Percentiles rank a stretch among this genome's conserved stretches.
Conservation (phyloP, 1,140 invertebrate genomes). For the Diabrotica undecimpunctata region DNA sequence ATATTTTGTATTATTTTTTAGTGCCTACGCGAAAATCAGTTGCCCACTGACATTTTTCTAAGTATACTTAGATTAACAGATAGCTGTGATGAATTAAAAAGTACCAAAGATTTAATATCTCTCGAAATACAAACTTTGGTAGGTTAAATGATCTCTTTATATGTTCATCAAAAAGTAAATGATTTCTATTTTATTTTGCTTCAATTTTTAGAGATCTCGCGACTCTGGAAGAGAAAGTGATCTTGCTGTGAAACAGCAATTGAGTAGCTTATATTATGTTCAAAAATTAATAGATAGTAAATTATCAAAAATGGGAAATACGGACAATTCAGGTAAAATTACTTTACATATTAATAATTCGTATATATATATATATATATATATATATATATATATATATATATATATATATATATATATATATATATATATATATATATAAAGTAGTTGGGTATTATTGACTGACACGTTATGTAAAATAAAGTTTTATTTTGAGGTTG, state of each 20-base stretch:
- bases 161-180: neutral
- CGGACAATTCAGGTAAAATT: constrained; percentile 47
- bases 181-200: constrained; percentile 8
- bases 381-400: too few relatives aligned
- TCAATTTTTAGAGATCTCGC: constrained; percentile 62
- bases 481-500: too few relatives aligned
- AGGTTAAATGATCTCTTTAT: constrained; percentile 31
- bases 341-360: too few relatives aligned
- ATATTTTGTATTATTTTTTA: constrained; percentile 48
- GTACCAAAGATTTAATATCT: constrained; percentile 72
- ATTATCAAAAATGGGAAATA: constrained; percentile 60
- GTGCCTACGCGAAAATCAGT: constrained; percentile 70
- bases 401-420: too few relatives aligned
- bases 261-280: constrained; percentile 83
- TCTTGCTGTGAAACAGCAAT: constrained; percentile 77
- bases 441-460: too few relatives aligned
- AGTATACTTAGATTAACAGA: constrained; percentile 74
- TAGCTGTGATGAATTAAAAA: constrained; percentile 74
- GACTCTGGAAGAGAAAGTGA: constrained; percentile 83
- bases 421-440: too few relatives aligned
- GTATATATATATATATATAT: too few relatives aligned
- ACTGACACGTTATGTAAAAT: too few relatives aligned
- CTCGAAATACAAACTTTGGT: constrained; percentile 75
- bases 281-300: constrained; percentile 69
- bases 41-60: constrained; percentile 80